Evolutionary conservation across 2,113 vertebrate genomes (phyloP), one percentile per base, ranked within the genome.

Genomic region (Malurus cyaneus): DNA sequence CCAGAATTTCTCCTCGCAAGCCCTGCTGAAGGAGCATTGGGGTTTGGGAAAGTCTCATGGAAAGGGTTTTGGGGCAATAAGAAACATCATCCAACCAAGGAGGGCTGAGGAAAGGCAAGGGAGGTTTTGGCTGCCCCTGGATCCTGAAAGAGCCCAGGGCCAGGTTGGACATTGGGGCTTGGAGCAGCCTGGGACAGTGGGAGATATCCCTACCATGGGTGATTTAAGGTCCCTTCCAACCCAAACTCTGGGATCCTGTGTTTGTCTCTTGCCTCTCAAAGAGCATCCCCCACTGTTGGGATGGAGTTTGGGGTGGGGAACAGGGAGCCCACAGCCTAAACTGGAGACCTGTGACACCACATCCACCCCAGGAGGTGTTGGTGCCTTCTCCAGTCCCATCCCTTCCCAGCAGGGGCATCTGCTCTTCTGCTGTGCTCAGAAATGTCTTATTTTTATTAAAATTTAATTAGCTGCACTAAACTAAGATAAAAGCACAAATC

Each of bases 281-380:
- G 59, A 13, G 29, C 11, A 5, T 32, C 29, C 78, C 6, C 0
- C 24, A 12, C 17, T 3, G 2, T 1, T 32, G 47, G 57, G 24
- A 29, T 46, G 21, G 80, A 59, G 25, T 28, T 19, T n/a, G 18
- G 29, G 19, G 6, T 62, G 26, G 17, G 50, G 49, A 56, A 15
- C 0, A 1, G 3, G 28, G 31, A 42, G 16, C 3, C 3, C 52
- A 14, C 47, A 76, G 25, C 17, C 23, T 19, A 19, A 24, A 10
- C 0, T 54, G 79, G 42, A 53, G 80, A 50, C 31, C 60, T 61
- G 15, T 12, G 32, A 11, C 25, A 4, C 18, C 31, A 6, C 3
- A 0, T 2, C 8, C 14, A 6, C 1, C 4, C 49, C 28, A 2
- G 21, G 18, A 34, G 20, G n/a, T 14, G 42, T 29, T 44, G 49